Conservation (phyloP, 92 coral and sea anemone species). For the Heteractis magnifica region DNA sequence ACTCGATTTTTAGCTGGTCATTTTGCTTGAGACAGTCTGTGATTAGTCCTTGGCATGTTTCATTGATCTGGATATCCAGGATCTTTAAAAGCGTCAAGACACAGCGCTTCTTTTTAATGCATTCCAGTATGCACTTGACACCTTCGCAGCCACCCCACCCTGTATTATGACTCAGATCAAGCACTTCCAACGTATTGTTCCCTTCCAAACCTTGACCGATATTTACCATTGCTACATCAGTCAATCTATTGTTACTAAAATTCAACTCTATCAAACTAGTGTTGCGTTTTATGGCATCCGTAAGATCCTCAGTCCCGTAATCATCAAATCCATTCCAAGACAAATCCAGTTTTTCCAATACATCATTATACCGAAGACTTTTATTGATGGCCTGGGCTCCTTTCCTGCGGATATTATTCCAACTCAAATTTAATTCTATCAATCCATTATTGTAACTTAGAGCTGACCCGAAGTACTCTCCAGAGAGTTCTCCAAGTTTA, state of each 20-base stretch:
- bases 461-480: slow-evolving; percentile 73
- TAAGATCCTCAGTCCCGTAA: slow-evolving; percentile 62
- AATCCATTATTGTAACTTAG: slow-evolving; percentile 71
- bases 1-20: slow-evolving; percentile 48
- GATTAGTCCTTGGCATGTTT: slow-evolving; percentile 43
- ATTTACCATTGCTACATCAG: slow-evolving; percentile 64
- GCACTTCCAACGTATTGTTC: slow-evolving; percentile 50
- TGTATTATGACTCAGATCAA: slow-evolving; percentile 68
- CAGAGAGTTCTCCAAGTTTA: slow-evolving; percentile 75
- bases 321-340: slow-evolving; percentile 93
- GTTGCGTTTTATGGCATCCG: slow-evolving; percentile 70
- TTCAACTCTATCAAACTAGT: slow-evolving; percentile 56
- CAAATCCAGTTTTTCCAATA: slow-evolving; percentile 64
- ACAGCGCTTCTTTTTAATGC: slow-evolving; percentile 36
- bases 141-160: slow-evolving; percentile 54
- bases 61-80: slow-evolving; percentile 53
- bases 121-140: slow-evolving; percentile 41
- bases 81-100: slow-evolving; percentile 46
- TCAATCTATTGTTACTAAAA: slow-evolving; percentile 70
- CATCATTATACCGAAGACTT: slow-evolving; percentile 70
- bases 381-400: slow-evolving; percentile 67
- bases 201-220: slow-evolving; percentile 66
- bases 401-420: slow-evolving; percentile 74
- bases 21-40: slow-evolving; percentile 43
- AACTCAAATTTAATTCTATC: slow-evolving; percentile 68